phyloP scores from a whole-genome alignment of 2,113 vertebrate species.

The Oenanthe oenanthe region DNA sequence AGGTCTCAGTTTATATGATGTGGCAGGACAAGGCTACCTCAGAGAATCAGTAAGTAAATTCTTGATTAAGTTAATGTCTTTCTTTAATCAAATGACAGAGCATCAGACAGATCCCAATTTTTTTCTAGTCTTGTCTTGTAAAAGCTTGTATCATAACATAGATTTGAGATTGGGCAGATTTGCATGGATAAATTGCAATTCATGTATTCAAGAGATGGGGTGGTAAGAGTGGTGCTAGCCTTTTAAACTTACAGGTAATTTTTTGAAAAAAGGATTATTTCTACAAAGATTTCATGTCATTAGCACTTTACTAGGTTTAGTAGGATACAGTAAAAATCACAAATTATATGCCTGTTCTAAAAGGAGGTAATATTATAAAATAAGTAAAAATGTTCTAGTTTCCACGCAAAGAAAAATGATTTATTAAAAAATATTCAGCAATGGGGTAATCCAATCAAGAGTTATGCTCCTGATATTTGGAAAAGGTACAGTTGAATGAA shows the following conservation, averaged over 20 bases:
- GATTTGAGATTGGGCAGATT: background rate
- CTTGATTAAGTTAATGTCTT: background rate
- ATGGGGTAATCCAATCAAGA: background rate
- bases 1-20: slow-evolving; percentile 96
- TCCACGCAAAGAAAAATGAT: background rate
- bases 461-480: background rate
- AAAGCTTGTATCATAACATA: background rate
- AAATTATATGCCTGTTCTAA: background rate
- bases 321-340: background rate
- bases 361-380: background rate
- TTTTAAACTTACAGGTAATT: background rate
- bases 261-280: background rate
- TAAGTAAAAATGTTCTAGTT: background rate
- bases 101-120: background rate
- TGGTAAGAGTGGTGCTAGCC: background rate
- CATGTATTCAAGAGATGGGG: background rate
- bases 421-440: background rate
- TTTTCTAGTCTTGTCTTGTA: background rate
- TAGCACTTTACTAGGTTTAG: background rate
- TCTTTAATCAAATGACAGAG: background rate
- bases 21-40: slow-evolving; percentile 96
- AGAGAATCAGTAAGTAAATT: slow-evolving; percentile 90
- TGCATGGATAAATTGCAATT: background rate
- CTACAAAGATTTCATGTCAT: background rate
- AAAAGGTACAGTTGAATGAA: background rate